Base-by-base conservation (phyloP, 2,797 vertebrate species). In the Pampus argenteus region DNA sequence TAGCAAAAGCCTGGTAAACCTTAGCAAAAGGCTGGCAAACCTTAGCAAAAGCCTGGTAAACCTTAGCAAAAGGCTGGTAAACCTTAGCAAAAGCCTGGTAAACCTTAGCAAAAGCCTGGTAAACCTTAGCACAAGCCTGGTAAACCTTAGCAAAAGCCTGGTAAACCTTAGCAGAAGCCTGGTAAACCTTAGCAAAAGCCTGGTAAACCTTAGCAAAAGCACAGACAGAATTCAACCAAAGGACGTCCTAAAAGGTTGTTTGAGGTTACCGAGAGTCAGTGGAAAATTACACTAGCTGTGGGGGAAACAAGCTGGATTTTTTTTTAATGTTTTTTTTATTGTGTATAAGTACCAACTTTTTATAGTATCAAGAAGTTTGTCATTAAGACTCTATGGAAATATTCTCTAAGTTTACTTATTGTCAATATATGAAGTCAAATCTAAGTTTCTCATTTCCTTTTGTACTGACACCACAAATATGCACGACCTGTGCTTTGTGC, bases 381-480 rank as follows among this genome's bases (percentile, higher is more conserved):
- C 28, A 14, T 66, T 7, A 31, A 9, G 11, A 25, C 6, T 23
- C 5, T 1, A 31, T 36, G 18, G 26, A 20, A 48, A 17, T 36
- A 4, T 26, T 26, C n/a, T 28, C 9, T 36, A 56, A 56, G 40
- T 38, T 8, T 13, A 4, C 17, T 1, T 60, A 17, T 31, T n/a
- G 9, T 63, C 9, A 40, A 10, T 6, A 18, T 15, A 44, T 23
- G 20, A 10, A 11, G 1, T 4, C 6, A 17, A 49, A 42, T 40
- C 23, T 47, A 5, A 42, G 40, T 3, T 9, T 36, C 1, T 25
- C 31, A 73, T 59, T 78, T 83, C 71, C 76, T 78, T 50, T n/a
- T 15, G 17, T 15, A 17, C 4, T 1, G 29, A n/a, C 22, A 9
- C 2, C 47, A 78, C 71, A n/a, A 20, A 62, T 34, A 9, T 58